These are phyloP conservation scores for Scrobipalpa atriplicella DNA, from an alignment of 2,888 invertebrate species.

Conservation along the genomic window DNA sequence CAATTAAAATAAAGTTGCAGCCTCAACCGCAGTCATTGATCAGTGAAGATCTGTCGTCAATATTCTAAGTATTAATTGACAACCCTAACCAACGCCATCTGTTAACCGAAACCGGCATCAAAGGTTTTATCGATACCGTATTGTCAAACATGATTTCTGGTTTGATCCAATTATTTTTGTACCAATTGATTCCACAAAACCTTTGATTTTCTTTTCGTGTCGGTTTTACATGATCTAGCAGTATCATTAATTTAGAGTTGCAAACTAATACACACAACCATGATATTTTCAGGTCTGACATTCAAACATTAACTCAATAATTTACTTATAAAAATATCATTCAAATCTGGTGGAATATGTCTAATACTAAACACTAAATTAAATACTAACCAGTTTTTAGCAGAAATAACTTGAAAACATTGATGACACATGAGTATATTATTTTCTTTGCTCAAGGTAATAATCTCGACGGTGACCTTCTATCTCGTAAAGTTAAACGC, in stretches of 20 bases:
- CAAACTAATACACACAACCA: constrained; percentile 36
- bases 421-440: constrained; percentile 7
- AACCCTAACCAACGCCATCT: constrained; percentile 3
- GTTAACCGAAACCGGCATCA: not conserved
- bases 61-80: constrained; percentile 15
- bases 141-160: not conserved
- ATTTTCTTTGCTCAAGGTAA: not conserved
- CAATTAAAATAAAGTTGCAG: constrained; percentile 64
- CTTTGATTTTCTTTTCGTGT: not conserved
- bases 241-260: constrained; percentile 5
- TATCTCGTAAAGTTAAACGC: not conserved
- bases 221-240: not conserved
- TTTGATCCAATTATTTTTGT: not conserved
- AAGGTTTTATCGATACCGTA: not conserved
- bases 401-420: not conserved
- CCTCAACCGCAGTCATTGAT: constrained; percentile 48
- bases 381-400: constrained; percentile 30
- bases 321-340: constrained; percentile 57
- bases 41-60: constrained; percentile 27
- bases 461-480: constrained; percentile 9
- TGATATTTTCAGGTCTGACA: constrained; percentile 35
- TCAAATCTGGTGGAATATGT: constrained; percentile 65
- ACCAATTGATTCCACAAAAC: not conserved
- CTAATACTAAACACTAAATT: constrained; percentile 63
- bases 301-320: constrained; percentile 60